Evolutionary conservation across 2,113 vertebrate genomes (phyloP).

Genomic region (Mus spicilegus): DNA sequence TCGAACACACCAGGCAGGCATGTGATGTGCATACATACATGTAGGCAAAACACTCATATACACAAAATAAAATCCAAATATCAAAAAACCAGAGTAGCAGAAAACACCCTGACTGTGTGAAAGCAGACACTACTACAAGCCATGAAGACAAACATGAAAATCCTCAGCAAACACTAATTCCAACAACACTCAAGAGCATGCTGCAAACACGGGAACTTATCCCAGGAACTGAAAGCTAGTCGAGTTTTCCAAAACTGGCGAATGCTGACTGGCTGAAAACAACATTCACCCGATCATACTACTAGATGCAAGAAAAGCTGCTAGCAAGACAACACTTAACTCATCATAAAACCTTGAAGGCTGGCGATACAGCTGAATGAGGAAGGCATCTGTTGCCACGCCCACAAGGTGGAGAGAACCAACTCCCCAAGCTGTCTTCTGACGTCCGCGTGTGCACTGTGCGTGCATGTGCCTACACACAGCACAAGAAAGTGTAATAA

Average conservation of each 20-base stretch:
- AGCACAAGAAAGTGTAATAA: background rate
- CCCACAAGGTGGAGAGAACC: background rate
- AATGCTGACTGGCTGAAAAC: background rate
- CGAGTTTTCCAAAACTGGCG: background rate
- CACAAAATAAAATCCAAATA: too few species aligned
- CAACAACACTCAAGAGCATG: background rate
- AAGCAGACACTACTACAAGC: background rate
- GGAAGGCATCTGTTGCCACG: background rate
- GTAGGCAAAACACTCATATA: too few species aligned
- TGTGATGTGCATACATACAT: too few species aligned
- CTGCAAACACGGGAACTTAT: background rate
- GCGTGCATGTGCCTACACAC: background rate
- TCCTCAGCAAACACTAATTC: background rate
- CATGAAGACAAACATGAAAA: background rate
- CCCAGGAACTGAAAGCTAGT: background rate
- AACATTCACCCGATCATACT: too few species aligned
- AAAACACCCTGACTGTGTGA: background rate
- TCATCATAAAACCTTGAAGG: background rate
- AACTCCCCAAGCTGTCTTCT: background rate
- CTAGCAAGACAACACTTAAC: background rate
- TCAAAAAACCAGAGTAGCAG: too few species aligned
- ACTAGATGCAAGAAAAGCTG: background rate
- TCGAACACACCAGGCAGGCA: too few species aligned
- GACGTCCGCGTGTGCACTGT: too few species aligned
- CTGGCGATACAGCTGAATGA: background rate